phyloP scores from a whole-genome alignment of 2,797 vertebrate species.

The Nothura maculosa region DNA sequence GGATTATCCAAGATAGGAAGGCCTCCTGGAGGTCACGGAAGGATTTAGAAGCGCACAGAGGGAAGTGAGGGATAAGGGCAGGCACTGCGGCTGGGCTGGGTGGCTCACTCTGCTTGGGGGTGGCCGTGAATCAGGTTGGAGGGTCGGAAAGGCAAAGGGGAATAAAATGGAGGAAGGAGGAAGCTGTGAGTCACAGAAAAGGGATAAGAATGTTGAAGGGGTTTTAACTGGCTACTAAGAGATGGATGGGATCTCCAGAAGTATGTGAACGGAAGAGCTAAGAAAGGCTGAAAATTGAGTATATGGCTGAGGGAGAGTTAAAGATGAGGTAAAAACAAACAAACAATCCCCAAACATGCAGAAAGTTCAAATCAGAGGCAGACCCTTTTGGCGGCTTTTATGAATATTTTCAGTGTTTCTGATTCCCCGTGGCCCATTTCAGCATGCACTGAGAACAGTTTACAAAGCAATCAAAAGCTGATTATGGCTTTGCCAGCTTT shows the following conservation, averaged over 20 bases:
- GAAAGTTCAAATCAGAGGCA: neutral
- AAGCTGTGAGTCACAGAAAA: conserved; percentile 14
- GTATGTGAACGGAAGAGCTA: neutral
- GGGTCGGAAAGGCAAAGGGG: conserved; percentile 18
- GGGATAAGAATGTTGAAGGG: neutral
- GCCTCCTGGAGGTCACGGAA: conserved; percentile 71
- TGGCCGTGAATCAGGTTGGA: conserved; percentile 22
- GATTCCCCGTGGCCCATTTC: neutral
- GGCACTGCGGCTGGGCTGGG: conserved; percentile 5
- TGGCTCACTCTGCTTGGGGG: conserved; percentile 35
- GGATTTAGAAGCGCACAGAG: conserved; percentile 61
- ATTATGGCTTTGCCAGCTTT: neutral
- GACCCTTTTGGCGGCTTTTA: neutral
- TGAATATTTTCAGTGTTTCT: neutral
- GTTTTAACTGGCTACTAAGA: neutral
- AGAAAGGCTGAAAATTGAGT: neutral
- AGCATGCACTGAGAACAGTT: neutral
- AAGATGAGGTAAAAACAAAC: neutral
- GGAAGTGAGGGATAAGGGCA: conserved; percentile 65
- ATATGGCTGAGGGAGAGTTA: neutral
- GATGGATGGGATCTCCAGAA: neutral
- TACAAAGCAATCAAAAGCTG: neutral
- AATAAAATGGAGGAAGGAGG: conserved; percentile 31
- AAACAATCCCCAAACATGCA: fast-evolving
- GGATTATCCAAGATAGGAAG: conserved; percentile 70